These are phyloP conservation scores for Lepidocyrtoides sp. DNA, from an alignment of 2,888 invertebrate genomes.

Conservation along the genomic window DNA sequence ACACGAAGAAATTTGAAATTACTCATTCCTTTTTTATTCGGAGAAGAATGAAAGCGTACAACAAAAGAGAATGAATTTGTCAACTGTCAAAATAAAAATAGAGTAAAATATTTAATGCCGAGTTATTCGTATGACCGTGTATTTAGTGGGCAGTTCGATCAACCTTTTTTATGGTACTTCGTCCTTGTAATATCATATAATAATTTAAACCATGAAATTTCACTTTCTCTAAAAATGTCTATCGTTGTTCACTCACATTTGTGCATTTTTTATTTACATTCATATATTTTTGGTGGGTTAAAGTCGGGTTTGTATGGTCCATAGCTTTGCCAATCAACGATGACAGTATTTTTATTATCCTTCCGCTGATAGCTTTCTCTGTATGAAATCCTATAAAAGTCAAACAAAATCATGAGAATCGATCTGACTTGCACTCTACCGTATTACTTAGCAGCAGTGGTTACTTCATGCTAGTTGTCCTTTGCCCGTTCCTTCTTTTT, in stretches of 20 bases:
- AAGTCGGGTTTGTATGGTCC: neutral
- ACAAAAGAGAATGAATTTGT: slow-evolving; percentile 52
- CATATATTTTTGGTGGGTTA: neutral
- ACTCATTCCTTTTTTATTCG: neutral
- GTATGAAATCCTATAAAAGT: slow-evolving; percentile 41
- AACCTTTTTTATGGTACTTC: neutral
- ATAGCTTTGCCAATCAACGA: neutral
- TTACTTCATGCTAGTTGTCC: slow-evolving; percentile 2
- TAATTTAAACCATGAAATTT: neutral
- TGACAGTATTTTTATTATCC: slow-evolving; percentile 15
- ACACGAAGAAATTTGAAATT: neutral
- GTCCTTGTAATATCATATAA: neutral
- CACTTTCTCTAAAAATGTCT: too few relatives aligned
- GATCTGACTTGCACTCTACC: neutral
- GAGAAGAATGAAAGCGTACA: neutral
- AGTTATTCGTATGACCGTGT: too few relatives aligned
- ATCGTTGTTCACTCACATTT: too few relatives aligned
- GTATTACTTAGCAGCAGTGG: neutral
- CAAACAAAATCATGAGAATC: slow-evolving; percentile 25
- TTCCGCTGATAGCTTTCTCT: slow-evolving; percentile 19
- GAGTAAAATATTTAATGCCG: slow-evolving; percentile 13
- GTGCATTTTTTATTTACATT: too few relatives aligned
- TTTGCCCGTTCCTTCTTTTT: too few relatives aligned
- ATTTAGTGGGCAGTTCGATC: neutral
- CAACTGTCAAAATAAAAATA: slow-evolving; percentile 49